These are phyloP conservation scores for Reticulitermes speratus DNA, from an alignment of 1,140 invertebrate genomes.

Conservation along the genomic window DNA sequence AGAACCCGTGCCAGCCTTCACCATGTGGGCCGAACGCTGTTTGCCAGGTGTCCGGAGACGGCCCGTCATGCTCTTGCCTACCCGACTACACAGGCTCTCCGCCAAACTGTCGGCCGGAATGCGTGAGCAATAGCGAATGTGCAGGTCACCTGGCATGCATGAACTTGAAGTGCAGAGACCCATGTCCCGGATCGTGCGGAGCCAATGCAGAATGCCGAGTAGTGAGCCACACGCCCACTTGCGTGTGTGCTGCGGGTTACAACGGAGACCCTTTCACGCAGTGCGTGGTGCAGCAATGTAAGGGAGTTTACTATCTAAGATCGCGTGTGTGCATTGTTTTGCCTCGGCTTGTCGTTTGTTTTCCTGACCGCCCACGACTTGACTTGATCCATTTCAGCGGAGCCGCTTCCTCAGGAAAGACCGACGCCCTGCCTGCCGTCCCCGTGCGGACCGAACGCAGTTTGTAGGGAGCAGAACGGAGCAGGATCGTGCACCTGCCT, in stretches of 20 bases:
- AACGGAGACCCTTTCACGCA: constrained; percentile 49
- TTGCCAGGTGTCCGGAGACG: constrained; percentile 51
- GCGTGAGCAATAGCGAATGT: constrained; percentile 53
- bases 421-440: constrained; percentile 58
- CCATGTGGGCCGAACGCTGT: constrained; percentile 58
- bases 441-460: constrained; percentile 68
- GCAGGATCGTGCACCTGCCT: constrained; percentile 66
- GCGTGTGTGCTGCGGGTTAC: constrained; percentile 47
- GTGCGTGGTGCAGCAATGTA: constrained; percentile 48
- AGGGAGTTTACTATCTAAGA: constrained; percentile 22
- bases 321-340: neutral
- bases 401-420: constrained; percentile 42
- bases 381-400: constrained; percentile 29
- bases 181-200: constrained; percentile 55
- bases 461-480: constrained; percentile 60
- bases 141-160: constrained; percentile 50
- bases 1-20: constrained; percentile 55
- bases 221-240: constrained; percentile 60
- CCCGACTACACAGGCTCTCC: constrained; percentile 54
- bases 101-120: constrained; percentile 55
- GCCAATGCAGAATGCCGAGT: constrained; percentile 60
- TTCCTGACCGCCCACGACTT: constrained; percentile 36
- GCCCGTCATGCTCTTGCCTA: constrained; percentile 54
- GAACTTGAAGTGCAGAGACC: constrained; percentile 55
- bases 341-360: constrained; percentile 24